Percentiles rank a stretch among this genome's conserved stretches.
Evolutionary conservation across 2,797 vertebrate species (phyloP).

Genomic region (Falco rusticolus): DNA sequence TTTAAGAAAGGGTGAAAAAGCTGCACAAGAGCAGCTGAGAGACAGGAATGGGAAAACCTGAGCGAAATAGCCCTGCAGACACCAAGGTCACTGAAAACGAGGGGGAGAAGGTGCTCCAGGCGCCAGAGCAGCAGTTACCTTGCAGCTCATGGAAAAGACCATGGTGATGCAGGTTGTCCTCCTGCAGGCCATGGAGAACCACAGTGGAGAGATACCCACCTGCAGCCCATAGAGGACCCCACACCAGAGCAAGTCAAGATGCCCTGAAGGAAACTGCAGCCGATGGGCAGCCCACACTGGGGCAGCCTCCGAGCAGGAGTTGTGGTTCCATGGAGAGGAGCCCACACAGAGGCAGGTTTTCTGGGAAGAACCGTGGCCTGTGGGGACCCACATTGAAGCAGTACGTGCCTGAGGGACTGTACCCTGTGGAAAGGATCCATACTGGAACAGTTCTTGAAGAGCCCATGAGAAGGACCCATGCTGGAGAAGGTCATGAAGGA

Average conservation of each 20-base stretch:
- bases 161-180: not conserved
- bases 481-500: not conserved
- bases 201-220: not conserved
- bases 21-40: not conserved
- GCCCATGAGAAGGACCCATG: not conserved
- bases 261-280: not conserved
- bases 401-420: not conserved
- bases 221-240: not conserved
- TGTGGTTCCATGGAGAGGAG: not conserved
- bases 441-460: not conserved
- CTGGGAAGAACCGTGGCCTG: not conserved
- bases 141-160: not conserved
- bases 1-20: not conserved
- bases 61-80: not conserved
- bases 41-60: not conserved
- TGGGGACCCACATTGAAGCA: not conserved
- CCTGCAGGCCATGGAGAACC: not conserved
- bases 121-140: not conserved
- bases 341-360: not conserved
- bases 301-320: not conserved
- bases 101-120: not conserved
- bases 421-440: not conserved
- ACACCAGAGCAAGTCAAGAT: not conserved
- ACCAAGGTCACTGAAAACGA: not conserved
- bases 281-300: not conserved